Evolutionary conservation across 2,113 vertebrate genomes (phyloP), one percentile per base, ranked within the genome.

Genomic region (Spizaetus ornatus): DNA sequence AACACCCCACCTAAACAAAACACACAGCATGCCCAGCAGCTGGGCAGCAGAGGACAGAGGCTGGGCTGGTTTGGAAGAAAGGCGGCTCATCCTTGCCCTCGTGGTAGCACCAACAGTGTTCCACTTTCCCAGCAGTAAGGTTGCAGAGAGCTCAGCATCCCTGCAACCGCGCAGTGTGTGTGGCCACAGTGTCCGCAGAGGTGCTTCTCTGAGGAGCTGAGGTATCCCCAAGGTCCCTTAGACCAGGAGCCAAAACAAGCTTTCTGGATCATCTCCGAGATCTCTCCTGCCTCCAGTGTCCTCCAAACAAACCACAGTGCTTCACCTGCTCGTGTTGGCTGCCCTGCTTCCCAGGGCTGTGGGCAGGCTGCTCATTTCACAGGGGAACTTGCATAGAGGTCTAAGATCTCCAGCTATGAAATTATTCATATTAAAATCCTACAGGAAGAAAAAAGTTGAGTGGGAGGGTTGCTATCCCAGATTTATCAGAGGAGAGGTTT

Each of bases 151-250:
- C 19, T 42, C 56, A 76, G 32, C 47, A 1, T 5, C 45, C 27
- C 25, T 48, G 17, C 3, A 2, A 18, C 34, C 2, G 0, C 34
- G 42, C n/a, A 34, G 34, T 4, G 20, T 61, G 62, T 1, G 4
- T 38, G 29, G 27, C 27, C 65, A 29, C 26, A 34, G 27, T 6
- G 8, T 42, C 48, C 1, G 5, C 53, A 61, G 17, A 70, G 34
- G 22, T 45, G 25, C 53, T 82, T 10, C 21, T 66, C 38, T 36
- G 52, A 76, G 36, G 23, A 82, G 21, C 76, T 0, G 7, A 61
- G 14, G 9, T 42, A 63, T 13, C 16, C 11, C 25, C 5, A 50
- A 67, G 7, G 19, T 47, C 9, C 31, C 55, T 58, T 71, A 62
- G 50, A 58, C 7, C 16, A 82, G 52, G 29, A 88, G 27, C 16